A percentile compares a stretch with the other conserved stretches of the same genome.
Evolutionary conservation across 2,797 vertebrate genomes (phyloP).

Genomic region (Notoglanidium macrostoma): DNA sequence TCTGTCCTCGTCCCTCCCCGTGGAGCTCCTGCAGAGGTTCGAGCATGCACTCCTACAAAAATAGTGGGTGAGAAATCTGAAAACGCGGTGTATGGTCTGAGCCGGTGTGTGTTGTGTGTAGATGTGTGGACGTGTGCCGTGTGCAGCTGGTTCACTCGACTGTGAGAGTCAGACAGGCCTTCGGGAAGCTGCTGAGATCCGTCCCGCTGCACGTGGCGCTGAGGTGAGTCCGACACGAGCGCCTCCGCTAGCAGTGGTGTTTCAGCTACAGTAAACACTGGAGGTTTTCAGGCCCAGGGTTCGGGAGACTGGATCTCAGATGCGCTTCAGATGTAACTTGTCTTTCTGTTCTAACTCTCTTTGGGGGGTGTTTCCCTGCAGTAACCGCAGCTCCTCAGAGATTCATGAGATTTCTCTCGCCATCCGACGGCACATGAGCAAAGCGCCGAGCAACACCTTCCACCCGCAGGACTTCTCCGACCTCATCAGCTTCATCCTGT

Average conservation of each 20-base stretch:
- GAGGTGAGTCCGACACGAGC: slow-evolving; percentile 74
- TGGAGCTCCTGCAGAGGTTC: slow-evolving; percentile 92
- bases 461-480: slow-evolving; percentile 99
- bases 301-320: no score
- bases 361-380: slow-evolving; percentile 59
- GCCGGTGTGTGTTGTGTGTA: slow-evolving; percentile 57
- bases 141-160: slow-evolving; percentile 91
- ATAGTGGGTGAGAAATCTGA: no score
- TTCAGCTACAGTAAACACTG: background rate
- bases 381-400: slow-evolving; percentile 88
- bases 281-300: background rate
- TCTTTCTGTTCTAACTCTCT: background rate
- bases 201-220: slow-evolving; percentile 89
- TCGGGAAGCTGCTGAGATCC: slow-evolving; percentile 89
- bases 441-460: slow-evolving; percentile 91
- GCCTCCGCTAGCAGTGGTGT: background rate
- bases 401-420: slow-evolving; percentile 93
- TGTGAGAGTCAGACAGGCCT: slow-evolving; percentile 89
- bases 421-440: slow-evolving; percentile 92
- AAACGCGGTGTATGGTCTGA: background rate
- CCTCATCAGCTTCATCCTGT: slow-evolving; percentile 97
- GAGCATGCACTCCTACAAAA: background rate
- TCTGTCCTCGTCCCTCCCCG: slow-evolving; percentile 86
- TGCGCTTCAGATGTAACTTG: background rate
- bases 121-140: slow-evolving; percentile 93